Evolutionary conservation across 1,140 invertebrate genomes (phyloP), one percentile per base, ranked within the genome.

Genomic region (Listronotus oregonensis): DNA sequence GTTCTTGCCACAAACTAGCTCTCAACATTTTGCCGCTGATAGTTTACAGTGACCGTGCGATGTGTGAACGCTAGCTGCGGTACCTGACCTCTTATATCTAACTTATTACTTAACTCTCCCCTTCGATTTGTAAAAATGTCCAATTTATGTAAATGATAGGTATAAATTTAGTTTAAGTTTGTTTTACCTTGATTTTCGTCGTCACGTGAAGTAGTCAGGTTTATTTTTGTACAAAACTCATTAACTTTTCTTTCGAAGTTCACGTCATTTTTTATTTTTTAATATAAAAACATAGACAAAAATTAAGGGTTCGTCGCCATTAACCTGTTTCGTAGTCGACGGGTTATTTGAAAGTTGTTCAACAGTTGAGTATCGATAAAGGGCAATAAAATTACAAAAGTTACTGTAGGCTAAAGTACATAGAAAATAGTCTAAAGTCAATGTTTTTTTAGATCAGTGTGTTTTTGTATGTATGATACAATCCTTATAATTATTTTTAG

Each of bases 111-210:
- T 71, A 72, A 73, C 69, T 70, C 70, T 71, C 73, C 69, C 72
- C 75, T 77, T 76, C 73, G 69, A 74, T 78, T 77, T 78, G 76
- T 78, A 77, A 77, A 78, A 75, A 78, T 77, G 75, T 77, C 76
- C 78, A 76, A 70, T 79, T 77, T 77, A 72, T 78, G 77, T 78
- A 79, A 79, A 79, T 66, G 75, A 76, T 78, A 78, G 76, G 64
- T 77, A 76, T 77, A 79, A 78, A 78, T 77, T 73, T 77, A 78
- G 78, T 75, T 76, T 79, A 78, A 78, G 78, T 79, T 76, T 71
- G 14, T 65, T 65, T 57, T 64, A 55, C 34, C 52, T 61, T 51
- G 44, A 56, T 47, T 62, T 65, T 64, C 47, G 47, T 65, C 47
- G 63, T 65, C 63, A 42, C 58, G 46, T 61, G 21, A 61, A 65